Evolutionary conservation across 30 jellyfish, hydroid and myxozoan species (phyloP), one percentile per base, ranked within the genome.

Genomic region (Turritopsis dohrnii): DNA sequence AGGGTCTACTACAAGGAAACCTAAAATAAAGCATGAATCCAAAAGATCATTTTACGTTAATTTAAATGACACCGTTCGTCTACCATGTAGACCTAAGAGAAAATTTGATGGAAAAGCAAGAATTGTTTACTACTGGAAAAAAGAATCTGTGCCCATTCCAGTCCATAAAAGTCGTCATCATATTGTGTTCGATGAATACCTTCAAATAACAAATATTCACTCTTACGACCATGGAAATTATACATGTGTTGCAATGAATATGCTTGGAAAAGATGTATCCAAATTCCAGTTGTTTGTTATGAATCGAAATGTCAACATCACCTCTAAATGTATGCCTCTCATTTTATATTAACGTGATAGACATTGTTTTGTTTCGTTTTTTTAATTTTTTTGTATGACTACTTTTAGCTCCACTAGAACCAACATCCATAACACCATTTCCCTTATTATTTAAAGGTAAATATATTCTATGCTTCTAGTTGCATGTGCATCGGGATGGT

Each of bases 281-380:
- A 5, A 41, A 3, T 41, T 41, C 72, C 89, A 28, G 81, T 81
- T 23, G 89, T 81, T 0, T 29, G 30, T 3, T 74, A 69, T 69
- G 5, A 27, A 69, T 27, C 28, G 31, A 16, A 16, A 69, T 69
- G 77, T 69, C 7, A 69, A 69, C 16, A 16, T 69, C 13, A 41
- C 60, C 60, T 41, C 60, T 3, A 41, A 41, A 41, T 41, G 60
- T 41, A 41, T n/a, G n/a, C n/a, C n/a, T n/a, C n/a, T n/a, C n/a
- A n/a, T n/a, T n/a, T n/a, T n/a, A n/a, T n/a, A 41, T 41, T 41
- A 41, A 41, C 5, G 13, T 41, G 60, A n/a, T n/a, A n/a, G n/a
- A n/a, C n/a, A n/a, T n/a, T n/a, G n/a, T n/a, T 41, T 41, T 41
- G 5, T 41, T 5, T 41, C 60, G 13, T 41, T 13, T 3, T 41